A percentile compares a stretch with the other conserved stretches of the same genome.
Evolutionary conservation across 2,797 vertebrate species (phyloP).

Genomic region (Catamblyrhynchus diadema): DNA sequence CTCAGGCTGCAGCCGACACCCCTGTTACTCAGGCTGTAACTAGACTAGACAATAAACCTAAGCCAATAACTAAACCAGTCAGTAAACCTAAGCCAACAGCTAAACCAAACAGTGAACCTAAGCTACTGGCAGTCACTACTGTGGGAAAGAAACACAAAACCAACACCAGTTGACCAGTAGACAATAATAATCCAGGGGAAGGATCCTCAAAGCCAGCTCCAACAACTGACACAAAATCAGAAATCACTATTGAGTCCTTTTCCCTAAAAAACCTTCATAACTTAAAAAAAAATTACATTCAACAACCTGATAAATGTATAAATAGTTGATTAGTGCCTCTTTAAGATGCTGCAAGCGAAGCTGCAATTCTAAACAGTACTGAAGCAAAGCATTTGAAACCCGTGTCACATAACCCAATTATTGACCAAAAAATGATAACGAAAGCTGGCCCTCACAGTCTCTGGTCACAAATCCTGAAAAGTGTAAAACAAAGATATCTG

Average conservation of each 20-base stretch:
- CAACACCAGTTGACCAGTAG: background rate
- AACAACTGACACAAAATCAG: background rate
- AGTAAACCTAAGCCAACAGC: background rate
- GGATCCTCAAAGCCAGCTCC: background rate
- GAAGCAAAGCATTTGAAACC: background rate
- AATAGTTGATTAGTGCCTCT: background rate
- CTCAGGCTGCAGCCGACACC: background rate
- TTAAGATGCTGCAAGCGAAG: accelerated
- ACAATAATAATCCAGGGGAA: too few relatives aligned
- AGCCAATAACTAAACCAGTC: background rate
- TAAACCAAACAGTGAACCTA: background rate
- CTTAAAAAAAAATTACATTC: background rate
- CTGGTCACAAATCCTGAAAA: background rate
- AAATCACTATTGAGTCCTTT: background rate
- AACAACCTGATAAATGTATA: background rate
- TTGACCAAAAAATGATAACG: background rate
- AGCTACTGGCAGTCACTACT: background rate
- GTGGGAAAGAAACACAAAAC: background rate
- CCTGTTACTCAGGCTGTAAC: background rate
- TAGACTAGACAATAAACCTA: background rate
- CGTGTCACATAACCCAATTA: background rate
- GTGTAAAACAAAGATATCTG: background rate
- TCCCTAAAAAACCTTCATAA: background rate
- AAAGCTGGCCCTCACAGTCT: background rate
- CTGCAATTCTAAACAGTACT: background rate